Evolutionary conservation across 1,140 invertebrate species (phyloP), one percentile per base, ranked within the genome.

Genomic region (Araneus ventricosus): DNA sequence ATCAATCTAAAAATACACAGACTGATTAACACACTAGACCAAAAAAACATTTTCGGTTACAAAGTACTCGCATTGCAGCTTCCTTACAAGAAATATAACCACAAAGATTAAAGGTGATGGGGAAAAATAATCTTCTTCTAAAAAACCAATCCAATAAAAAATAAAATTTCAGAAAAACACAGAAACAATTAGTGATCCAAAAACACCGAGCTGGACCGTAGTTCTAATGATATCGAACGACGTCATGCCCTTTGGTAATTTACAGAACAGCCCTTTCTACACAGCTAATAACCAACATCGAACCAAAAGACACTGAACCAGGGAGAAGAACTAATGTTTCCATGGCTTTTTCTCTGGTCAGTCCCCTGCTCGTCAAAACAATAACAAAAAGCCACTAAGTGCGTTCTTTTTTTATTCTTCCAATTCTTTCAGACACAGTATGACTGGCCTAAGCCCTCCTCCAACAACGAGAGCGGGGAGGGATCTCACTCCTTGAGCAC

Each of bases 271-370:
- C 27, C 80, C 39, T 41, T 24, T 27, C 80, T 39, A 5, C 5
- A 30, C 67, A 45, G 24, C 22, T 82, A 45, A 82, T 52, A 82
- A 82, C 24, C 37, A 45, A 82, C 80, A 52, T 45, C 80, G 6
- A 27, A 30, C 30, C 30, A 75, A 14, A 22, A 82, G 80, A n/a
- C 34, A 75, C 3, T 34, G 70, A 34, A 75, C 30, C 30, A 75
- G 37, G 10, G n/a, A 8, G 27, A 45, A 24, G 37, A 82, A 30
- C 37, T 82, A 45, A 82, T 82, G 80, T 41, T 82, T 27, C 80
- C 22, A 7, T 14, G 39, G 80, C 39, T 27, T 52, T 82, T 82
- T 82, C 80, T 82, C 80, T 82, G 80, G 80, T 82, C 80, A 82
- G 41, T 82, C 80, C 39, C 80, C 27, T 82, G 37, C 80, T 45